A percentile compares a stretch with the other conserved stretches of the same genome.
These are phyloP conservation scores for Ectropis crepuscularia DNA, from an alignment of 2,888 invertebrate genomes.

Conservation along the genomic window DNA sequence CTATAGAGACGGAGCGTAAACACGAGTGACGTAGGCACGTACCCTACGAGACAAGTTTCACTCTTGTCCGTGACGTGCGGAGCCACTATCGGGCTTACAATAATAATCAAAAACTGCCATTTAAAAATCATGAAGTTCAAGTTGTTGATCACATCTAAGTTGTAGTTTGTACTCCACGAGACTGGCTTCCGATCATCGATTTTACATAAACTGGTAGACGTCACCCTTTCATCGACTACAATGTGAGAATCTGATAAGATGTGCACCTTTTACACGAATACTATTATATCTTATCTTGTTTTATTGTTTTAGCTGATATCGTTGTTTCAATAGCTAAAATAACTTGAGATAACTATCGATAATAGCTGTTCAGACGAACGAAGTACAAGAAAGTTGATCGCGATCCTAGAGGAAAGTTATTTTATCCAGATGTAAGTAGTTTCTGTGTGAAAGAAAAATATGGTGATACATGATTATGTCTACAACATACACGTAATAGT, in stretches of 20 bases:
- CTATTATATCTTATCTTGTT: slow-evolving; percentile 19
- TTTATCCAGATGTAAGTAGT: too few relatives aligned
- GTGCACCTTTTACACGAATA: slow-evolving; percentile 3
- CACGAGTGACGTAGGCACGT: slow-evolving; percentile 63
- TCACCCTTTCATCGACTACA: slow-evolving; percentile 48
- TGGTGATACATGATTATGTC: too few relatives aligned
- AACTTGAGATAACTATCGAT: not conserved
- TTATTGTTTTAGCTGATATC: slow-evolving; percentile 7
- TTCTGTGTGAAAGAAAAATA: too few relatives aligned
- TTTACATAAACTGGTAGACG: slow-evolving; percentile 57
- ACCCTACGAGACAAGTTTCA: slow-evolving; percentile 9
- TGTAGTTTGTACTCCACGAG: slow-evolving; percentile 1
- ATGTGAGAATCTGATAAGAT: not conserved
- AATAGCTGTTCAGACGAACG: not conserved
- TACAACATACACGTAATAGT: too few relatives aligned
- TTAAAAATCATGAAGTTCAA: too few relatives aligned
- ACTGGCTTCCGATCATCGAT: slow-evolving; percentile 61
- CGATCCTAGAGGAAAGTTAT: too few relatives aligned
- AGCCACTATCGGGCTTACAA: too few relatives aligned
- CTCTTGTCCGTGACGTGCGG: too few relatives aligned
- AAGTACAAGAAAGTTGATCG: not conserved
- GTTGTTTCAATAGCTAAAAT: slow-evolving; percentile 6
- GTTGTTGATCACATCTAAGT: too few relatives aligned
- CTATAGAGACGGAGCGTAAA: slow-evolving; percentile 75
- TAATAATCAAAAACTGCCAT: too few relatives aligned